Percentiles rank a stretch among this genome's conserved stretches.
These are phyloP conservation scores for Spilosoma lubricipeda DNA, from an alignment of 2,888 invertebrate species.

Conservation along the genomic window DNA sequence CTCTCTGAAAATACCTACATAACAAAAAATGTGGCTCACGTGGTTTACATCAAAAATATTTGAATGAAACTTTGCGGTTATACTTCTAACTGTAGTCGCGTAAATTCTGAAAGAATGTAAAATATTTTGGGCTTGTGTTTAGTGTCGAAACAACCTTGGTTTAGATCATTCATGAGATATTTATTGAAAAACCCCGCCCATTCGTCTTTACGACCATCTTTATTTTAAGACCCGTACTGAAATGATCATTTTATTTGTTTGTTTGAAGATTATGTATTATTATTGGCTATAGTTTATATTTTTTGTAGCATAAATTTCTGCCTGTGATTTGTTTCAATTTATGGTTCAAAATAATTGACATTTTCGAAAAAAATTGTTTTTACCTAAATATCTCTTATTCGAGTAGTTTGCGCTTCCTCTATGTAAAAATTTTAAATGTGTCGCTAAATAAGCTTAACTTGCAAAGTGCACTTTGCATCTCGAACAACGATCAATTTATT, in stretches of 20 bases:
- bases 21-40: conserved; percentile 26
- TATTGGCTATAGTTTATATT: neutral
- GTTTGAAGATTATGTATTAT: conserved; percentile 15
- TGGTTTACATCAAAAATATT: neutral
- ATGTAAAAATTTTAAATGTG: neutral
- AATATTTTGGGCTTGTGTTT: conserved; percentile 53
- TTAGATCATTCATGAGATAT: conserved; percentile 25
- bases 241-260: conserved; percentile 38
- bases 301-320: neutral
- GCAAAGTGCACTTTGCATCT: conserved; percentile 38
- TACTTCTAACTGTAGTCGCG: conserved; percentile 46
- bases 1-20: conserved; percentile 42
- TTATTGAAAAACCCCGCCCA: conserved; percentile 37
- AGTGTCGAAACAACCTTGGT: conserved; percentile 46
- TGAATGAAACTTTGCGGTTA: conserved; percentile 25
- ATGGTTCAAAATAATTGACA: neutral
- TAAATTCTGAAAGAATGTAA: conserved; percentile 58
- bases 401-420: neutral
- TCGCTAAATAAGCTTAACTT: conserved; percentile 17
- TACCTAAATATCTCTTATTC: neutral
- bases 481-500: conserved; percentile 40
- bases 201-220: conserved; percentile 25
- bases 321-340: neutral
- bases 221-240: conserved; percentile 34
- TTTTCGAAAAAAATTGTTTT: neutral